phyloP scores from a whole-genome alignment of 2,797 vertebrate species.

The Nyctibius grandis region DNA sequence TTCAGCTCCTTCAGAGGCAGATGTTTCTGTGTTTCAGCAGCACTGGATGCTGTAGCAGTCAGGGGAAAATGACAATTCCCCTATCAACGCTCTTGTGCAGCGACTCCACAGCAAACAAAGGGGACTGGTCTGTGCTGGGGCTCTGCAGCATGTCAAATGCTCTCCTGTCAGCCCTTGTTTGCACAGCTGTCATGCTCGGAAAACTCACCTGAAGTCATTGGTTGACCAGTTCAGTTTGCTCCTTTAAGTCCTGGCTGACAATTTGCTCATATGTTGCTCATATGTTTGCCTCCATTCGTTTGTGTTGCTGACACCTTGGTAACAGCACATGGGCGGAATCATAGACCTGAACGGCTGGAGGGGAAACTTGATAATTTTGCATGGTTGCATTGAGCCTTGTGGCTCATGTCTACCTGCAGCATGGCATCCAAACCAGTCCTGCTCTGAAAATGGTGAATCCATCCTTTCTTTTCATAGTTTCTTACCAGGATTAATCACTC shows the following conservation, averaged over 20 bases:
- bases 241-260: neutral
- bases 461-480: neutral
- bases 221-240: neutral
- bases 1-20: neutral
- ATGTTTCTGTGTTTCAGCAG: neutral
- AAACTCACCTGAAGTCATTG: neutral
- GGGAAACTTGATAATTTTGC: neutral
- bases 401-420: neutral
- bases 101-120: neutral
- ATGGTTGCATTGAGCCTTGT: fast-evolving
- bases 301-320: neutral
- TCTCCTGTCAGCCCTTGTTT: neutral
- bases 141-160: neutral
- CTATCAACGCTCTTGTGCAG: neutral
- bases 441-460: neutral
- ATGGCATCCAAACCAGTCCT: neutral
- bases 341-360: neutral
- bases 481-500: neutral
- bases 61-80: neutral
- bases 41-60: neutral
- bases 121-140: neutral
- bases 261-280: neutral
- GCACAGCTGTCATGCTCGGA: neutral
- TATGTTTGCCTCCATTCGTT: neutral
- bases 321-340: neutral